Percentiles rank a stretch among this genome's conserved stretches.
These are phyloP conservation scores for Pseudolaguvia tuberculata DNA, from an alignment of 2,113 vertebrate species.

Conservation along the genomic window DNA sequence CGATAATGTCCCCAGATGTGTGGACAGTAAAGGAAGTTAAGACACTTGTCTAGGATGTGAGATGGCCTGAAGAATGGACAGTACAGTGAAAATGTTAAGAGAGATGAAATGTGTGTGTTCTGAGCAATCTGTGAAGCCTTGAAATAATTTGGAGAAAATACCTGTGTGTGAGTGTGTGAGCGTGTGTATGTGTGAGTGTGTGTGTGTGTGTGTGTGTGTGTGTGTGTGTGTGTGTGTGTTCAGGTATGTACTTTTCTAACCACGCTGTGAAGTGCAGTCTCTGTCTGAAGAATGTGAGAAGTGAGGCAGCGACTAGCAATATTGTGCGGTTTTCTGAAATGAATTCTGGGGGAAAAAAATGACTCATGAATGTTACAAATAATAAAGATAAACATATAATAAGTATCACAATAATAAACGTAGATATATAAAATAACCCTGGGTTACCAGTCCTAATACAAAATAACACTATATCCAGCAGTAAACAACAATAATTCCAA, in stretches of 20 bases:
- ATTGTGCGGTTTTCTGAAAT: neutral
- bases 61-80: neutral
- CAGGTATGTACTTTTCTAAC: constrained; percentile 36
- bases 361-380: too few species aligned
- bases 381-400: too few species aligned
- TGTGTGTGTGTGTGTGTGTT: constrained; percentile 1
- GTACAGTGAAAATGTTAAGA: constrained; percentile 6
- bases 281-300: constrained; percentile 22
- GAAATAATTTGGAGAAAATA: constrained; percentile 25
- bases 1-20: neutral
- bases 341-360: too few species aligned
- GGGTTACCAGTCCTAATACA: neutral
- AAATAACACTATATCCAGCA: neutral
- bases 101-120: constrained; percentile 21
- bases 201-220: too few species aligned
- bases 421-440: neutral
- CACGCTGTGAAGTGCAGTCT: constrained; percentile 39
- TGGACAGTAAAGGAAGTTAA: neutral
- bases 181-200: neutral
- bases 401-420: too few species aligned
- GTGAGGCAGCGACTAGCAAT: neutral
- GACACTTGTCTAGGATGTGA: neutral
- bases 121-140: constrained; percentile 32
- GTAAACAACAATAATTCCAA: too few species aligned
- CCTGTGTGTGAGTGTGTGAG: constrained; percentile 28